Conservation (phyloP, 2,888 invertebrate genomes). For the Macrosiphum euphorbiae region DNA sequence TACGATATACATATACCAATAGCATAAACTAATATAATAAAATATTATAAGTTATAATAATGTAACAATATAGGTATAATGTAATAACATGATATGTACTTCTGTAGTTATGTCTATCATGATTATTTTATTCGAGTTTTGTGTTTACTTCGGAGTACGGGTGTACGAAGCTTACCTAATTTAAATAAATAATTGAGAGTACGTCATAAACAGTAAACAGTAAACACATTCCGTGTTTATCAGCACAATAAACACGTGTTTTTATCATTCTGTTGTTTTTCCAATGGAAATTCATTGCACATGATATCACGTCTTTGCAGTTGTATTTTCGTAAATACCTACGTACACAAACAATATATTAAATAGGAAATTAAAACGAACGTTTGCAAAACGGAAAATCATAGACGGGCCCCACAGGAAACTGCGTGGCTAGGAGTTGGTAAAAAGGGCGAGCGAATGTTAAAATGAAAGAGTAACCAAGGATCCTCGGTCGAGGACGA, state of each 20-base stretch:
- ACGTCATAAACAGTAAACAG: neutral
- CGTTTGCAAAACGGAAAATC: neutral
- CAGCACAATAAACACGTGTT: neutral
- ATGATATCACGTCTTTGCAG: neutral
- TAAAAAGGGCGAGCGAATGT: neutral
- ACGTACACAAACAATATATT: neutral
- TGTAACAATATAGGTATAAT: neutral
- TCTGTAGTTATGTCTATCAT: neutral
- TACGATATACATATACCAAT: no score
- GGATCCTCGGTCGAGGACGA: neutral
- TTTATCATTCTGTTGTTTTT: conserved; percentile 11
- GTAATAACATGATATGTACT: neutral
- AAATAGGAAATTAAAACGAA: neutral
- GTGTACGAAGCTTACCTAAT: neutral
- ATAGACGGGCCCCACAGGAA: neutral
- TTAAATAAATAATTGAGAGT: conserved; percentile 1
- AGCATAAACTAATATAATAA: neutral
- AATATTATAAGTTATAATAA: neutral
- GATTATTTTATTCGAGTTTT: neutral
- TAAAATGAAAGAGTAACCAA: no score
- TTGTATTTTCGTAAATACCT: neutral
- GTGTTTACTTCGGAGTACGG: neutral
- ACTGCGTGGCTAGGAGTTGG: neutral
- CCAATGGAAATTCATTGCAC: neutral
- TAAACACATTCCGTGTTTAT: neutral